Evolutionary conservation across 2,888 invertebrate species (phyloP), one percentile per base, ranked within the genome.

Genomic region (Agonopterix alstromeriana): DNA sequence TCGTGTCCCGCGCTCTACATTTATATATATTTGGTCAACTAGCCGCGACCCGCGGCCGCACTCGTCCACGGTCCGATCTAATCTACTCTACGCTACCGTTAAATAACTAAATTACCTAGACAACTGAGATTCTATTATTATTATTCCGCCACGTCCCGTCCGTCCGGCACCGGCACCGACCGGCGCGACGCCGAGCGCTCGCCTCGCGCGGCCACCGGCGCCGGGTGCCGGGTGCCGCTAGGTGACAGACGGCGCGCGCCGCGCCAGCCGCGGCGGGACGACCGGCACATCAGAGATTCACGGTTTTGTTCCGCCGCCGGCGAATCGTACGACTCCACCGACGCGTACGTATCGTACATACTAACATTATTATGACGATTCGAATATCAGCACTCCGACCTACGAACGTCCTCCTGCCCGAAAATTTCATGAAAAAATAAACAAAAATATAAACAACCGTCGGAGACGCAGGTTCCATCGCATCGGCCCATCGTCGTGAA

Each of bases 91-190:
- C 17, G 4, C 27, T 9, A 43, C 42, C 27, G 55, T 53, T 60
- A 60, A 48, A 50, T 14, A 45, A 57, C 48, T 55, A 55, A 61
- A 27, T 27, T 27, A 27, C 62, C 68, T 72, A 75, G 58, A 62
- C 70, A 71, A 82, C 60, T 82, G 82, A 82, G 82, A 82, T 82
- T 82, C 81, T 72, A 61, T 38, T 50, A 56, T 60, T 56, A 59
- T 58, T 57, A 57, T 60, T 54, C 52, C 43, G 51, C 43, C 47
- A 45, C 47, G 48, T 38, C 47, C 43, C 27, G 5, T 27, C 42
- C 11, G 27, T 35, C 36, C 41, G 38, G 47, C 47, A 36, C 38
- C 10, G n/a, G 36, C 36, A 2, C 36, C n/a, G 36, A n/a, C n/a
- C 9, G 14, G 2, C 14, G n/a, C n/a, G 14, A 14, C 2, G 14